phyloP scores from a whole-genome alignment of 2,888 invertebrate species.

The Hirtodrosophila alboralis region DNA sequence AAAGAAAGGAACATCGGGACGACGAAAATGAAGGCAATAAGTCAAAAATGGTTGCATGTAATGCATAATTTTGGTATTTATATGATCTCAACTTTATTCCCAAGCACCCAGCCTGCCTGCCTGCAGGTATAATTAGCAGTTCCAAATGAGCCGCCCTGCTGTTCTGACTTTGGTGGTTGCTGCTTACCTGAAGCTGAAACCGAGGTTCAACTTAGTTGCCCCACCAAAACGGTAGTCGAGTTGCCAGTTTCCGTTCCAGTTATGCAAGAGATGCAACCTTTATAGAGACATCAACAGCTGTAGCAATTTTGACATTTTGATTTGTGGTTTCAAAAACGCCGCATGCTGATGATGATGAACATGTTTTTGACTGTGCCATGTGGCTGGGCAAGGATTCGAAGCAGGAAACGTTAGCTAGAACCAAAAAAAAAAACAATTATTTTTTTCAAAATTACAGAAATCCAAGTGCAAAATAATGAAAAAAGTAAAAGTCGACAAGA shows the following conservation, averaged over 20 bases:
- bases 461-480: conserved; percentile 3
- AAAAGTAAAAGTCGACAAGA: neutral
- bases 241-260: conserved; percentile 51
- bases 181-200: conserved; percentile 29
- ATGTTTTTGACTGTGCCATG: conserved; percentile 48
- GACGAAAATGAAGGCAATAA: conserved; percentile 65
- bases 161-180: conserved; percentile 41
- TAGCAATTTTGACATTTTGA: conserved; percentile 69
- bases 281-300: conserved; percentile 74
- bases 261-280: conserved; percentile 42
- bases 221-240: conserved; percentile 52
- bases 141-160: conserved; percentile 54
- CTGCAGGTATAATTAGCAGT: conserved; percentile 63
- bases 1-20: conserved; percentile 8
- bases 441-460: conserved; percentile 1
- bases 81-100: conserved; percentile 43
- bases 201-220: neutral
- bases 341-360: conserved; percentile 39
- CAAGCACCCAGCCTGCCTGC: conserved; percentile 38
- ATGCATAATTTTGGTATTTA: conserved; percentile 59
- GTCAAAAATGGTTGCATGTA: conserved; percentile 73
- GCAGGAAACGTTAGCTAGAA: conserved; percentile 1
- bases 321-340: conserved; percentile 57
- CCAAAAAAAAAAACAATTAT: neutral
- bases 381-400: conserved; percentile 21